A percentile compares a stretch with the other conserved stretches of the same genome.
Conservation (phyloP, 1,140 invertebrate genomes). For the Aphidius ervi region DNA sequence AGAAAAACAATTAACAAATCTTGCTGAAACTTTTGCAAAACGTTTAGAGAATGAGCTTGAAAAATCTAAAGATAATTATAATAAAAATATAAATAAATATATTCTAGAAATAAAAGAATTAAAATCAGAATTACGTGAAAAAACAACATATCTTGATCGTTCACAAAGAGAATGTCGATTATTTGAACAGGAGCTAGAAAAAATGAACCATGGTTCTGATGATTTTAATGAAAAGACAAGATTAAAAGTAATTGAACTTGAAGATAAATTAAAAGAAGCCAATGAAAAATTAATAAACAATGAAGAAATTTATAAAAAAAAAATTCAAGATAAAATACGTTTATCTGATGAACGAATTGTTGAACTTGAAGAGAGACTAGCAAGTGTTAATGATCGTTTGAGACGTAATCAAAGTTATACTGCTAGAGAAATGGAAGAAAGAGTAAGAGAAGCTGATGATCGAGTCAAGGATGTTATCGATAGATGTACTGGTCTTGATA, state of each 20-base stretch:
- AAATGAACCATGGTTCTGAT: slow-evolving; percentile 44
- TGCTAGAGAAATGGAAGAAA: slow-evolving; percentile 29
- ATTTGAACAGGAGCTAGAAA: slow-evolving; percentile 52
- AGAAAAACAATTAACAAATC: slow-evolving; percentile 29
- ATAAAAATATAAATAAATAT: slow-evolving; percentile 39
- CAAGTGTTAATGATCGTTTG: slow-evolving; percentile 31
- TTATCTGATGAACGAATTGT: slow-evolving; percentile 34
- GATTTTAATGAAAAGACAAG: slow-evolving; percentile 42
- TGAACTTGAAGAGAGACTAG: slow-evolving; percentile 35
- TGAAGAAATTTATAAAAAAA: slow-evolving; percentile 47
- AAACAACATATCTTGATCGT: slow-evolving; percentile 34
- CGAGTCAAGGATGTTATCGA: slow-evolving; percentile 37
- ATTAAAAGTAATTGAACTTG: slow-evolving; percentile 49
- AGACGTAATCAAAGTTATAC: slow-evolving; percentile 30
- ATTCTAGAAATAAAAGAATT: slow-evolving; percentile 44
- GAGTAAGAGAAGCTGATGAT: slow-evolving; percentile 34
- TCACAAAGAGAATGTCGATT: slow-evolving; percentile 52
- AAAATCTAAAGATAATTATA: slow-evolving; percentile 35
- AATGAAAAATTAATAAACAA: slow-evolving; percentile 33
- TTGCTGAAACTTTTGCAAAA: slow-evolving; percentile 35
- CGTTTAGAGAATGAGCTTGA: slow-evolving; percentile 34
- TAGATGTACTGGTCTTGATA: slow-evolving; percentile 37
- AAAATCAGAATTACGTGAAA: slow-evolving; percentile 43
- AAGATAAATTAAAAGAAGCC: slow-evolving; percentile 52
- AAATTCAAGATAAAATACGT: slow-evolving; percentile 42